Evolutionary conservation across 2,113 vertebrate species (phyloP).

Genomic region (Hippocampus guttulatus): DNA sequence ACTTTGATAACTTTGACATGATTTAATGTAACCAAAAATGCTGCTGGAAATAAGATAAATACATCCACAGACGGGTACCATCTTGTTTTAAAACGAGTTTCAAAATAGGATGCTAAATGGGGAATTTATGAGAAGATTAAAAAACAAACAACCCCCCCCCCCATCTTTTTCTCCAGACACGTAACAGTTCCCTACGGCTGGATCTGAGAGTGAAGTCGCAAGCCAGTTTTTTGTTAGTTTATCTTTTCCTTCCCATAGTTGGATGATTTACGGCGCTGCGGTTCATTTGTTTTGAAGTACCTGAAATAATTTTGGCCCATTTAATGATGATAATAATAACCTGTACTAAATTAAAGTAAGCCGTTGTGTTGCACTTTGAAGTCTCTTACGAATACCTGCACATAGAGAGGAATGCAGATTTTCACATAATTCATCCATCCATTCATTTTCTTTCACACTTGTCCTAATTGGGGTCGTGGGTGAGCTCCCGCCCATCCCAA

Average conservation of each 20-base stretch:
- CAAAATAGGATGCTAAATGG: not conserved
- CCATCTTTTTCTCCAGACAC: not conserved
- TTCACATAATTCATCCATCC: too few species aligned
- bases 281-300: not conserved
- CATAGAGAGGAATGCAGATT: too few species aligned
- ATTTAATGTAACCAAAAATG: constrained; percentile 19
- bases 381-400: too few species aligned
- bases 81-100: not conserved
- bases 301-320: not conserved
- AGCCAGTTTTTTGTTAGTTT: not conserved
- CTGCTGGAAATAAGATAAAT: not conserved
- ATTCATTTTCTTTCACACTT: too few species aligned
- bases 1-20: constrained; percentile 36
- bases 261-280: not conserved
- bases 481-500: too few species aligned
- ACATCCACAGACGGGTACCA: not conserved
- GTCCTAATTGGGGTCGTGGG: too few species aligned
- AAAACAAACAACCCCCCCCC: not conserved
- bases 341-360: not conserved
- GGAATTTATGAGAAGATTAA: not conserved
- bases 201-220: not conserved
- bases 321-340: not conserved
- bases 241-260: not conserved
- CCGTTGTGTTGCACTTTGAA: too few species aligned
- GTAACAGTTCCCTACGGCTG: not conserved